Evolutionary conservation across 1,140 invertebrate genomes (phyloP).

Genomic region (Pomacea maculata): DNA sequence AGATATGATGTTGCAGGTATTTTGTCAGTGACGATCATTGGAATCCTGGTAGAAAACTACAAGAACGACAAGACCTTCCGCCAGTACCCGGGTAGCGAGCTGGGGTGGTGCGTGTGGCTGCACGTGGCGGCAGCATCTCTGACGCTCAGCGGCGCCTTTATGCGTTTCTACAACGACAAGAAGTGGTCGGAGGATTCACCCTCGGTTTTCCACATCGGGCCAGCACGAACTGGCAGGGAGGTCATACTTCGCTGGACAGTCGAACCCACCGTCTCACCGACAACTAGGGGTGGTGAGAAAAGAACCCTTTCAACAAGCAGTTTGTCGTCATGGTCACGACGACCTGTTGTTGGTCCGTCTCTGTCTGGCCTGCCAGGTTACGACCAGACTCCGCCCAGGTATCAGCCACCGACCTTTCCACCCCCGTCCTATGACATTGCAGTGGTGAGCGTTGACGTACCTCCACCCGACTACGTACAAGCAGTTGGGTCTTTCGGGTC

Average conservation of each 20-base stretch:
- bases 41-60: too few relatives aligned
- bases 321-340: neutral
- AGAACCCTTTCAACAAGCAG: neutral
- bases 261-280: neutral
- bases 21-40: too few relatives aligned
- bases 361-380: neutral
- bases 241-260: neutral
- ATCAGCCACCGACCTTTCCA: neutral
- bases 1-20: too few relatives aligned
- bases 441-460: neutral
- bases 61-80: too few relatives aligned
- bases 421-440: neutral
- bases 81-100: too few relatives aligned
- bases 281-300: neutral
- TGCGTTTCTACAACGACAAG: neutral
- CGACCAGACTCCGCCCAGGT: neutral
- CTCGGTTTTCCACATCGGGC: neutral
- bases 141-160: neutral
- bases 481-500: too few relatives aligned
- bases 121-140: neutral
- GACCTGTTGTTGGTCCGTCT: neutral
- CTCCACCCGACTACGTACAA: too few relatives aligned
- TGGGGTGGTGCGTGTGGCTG: too few relatives aligned
- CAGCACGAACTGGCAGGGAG: neutral
- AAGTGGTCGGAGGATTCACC: neutral